Conservation (phyloP, 2,888 invertebrate species). For the Barypeithes pellucidus region DNA sequence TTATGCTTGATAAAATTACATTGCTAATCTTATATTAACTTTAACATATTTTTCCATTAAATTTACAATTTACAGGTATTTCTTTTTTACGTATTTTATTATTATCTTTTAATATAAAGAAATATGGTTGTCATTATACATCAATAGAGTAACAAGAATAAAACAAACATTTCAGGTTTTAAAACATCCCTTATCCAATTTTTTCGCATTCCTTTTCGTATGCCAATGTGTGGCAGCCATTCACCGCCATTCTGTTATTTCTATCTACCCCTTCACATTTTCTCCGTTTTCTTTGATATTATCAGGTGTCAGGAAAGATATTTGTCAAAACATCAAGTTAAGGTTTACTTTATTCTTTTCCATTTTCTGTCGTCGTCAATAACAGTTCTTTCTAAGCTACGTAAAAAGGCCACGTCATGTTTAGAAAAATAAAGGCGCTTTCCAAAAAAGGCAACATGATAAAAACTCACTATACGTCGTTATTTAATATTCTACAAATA, state of each 20-base stretch:
- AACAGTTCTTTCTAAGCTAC: conserved; percentile 11
- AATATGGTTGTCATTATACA: neutral
- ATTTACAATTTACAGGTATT: too few species aligned
- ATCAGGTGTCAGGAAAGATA: conserved; percentile 26
- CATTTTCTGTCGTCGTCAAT: conserved; percentile 14
- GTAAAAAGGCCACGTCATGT: neutral
- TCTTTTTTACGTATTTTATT: neutral
- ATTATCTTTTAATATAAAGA: neutral
- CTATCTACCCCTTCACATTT: conserved; percentile 26
- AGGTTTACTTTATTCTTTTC: conserved; percentile 22
- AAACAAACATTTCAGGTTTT: conserved; percentile 13
- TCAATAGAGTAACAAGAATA: neutral
- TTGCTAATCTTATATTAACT: too few species aligned
- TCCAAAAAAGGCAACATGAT: neutral
- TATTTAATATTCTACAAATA: neutral
- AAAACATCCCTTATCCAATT: neutral
- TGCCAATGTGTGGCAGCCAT: conserved; percentile 14
- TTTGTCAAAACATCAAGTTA: conserved; percentile 26
- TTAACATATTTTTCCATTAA: neutral
- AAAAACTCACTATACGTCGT: neutral
- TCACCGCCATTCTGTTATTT: conserved; percentile 20
- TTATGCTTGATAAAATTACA: neutral
- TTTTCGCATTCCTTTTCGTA: conserved; percentile 6
- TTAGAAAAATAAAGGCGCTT: conserved; percentile 5
- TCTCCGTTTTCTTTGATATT: conserved; percentile 19